Evolutionary conservation across 2,888 invertebrate species (phyloP), one percentile per base, ranked within the genome.

Genomic region (Mallateleia sp.): DNA sequence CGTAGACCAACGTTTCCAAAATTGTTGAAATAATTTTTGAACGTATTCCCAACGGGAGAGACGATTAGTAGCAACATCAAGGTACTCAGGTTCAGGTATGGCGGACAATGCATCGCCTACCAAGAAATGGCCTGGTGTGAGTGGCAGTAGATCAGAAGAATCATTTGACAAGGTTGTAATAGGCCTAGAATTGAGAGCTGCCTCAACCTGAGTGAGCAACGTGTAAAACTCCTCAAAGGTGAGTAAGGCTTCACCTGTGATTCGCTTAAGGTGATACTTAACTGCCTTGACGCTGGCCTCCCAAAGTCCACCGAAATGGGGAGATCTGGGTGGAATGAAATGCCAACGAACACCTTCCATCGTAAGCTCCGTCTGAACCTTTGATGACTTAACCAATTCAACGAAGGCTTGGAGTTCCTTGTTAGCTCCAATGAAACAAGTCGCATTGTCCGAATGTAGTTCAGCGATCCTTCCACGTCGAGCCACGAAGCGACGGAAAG

Each of bases 41-140:
- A 54, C 45, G 45, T 62, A n/a, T 62, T 58, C 22, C 42, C 60
- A 93, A 3, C 89, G 87, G n/a, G 67, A 25, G 2, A 91, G 74
- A 20, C 89, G 90, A 72, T 89, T 90, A 0, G 62, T 38, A 5
- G 71, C 50, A 18, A 87, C 62, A 28, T 92, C 89, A 2, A 72
- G 32, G 5, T 91, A 20, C 20, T 88, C 58, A 6, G 84, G 83
- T 18, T 91, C 89, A 4, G 91, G 89, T 0, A 91, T 64, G 4
- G 54, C 38, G 8, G 50, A 78, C 0, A 91, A 69, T 0, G 14
- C 92, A 42, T 72, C 74, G n/a, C 92, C 93, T 9, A 93, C 79
- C 2, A 94, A 78, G 80, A 94, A 92, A 87, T 94, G 93, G 6
- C 89, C 93, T 14, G 93, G 93, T 0, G 93, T 93, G 1, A 94